Evolutionary conservation across 2,113 vertebrate genomes (phyloP), one percentile per base, ranked within the genome.

Genomic region (Xiphias gladius): DNA sequence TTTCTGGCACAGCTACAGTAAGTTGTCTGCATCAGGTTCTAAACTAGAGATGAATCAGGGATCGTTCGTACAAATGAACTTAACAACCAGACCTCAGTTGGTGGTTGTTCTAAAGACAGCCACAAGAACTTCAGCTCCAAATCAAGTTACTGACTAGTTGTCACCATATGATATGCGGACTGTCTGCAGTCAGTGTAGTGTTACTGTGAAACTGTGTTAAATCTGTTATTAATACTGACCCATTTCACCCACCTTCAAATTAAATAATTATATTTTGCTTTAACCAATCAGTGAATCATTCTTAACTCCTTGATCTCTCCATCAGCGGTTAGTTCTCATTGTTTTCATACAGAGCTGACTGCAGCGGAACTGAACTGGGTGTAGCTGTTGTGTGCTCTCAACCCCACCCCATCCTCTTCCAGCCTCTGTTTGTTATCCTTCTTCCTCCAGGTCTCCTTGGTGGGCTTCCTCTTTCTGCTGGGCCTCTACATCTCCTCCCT

Each of bases 401-500:
- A 86, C 88, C 74, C 82, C 90, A 83, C 90, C 90, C 88, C 88
- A 94, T 91, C 93, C 93, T 91, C 92, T 93, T 92, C 92, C 91
- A 88, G 72, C 84, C 84, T 92, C 69, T 94, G 88, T 95, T 94
- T 95, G 90, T 95, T 91, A 92, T 92, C 50, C 81, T 74, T 92
- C 94, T 90, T 91, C 91, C 64, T 93, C 83, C 86, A 99, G 98
- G 98, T 99, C 80, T 99, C 98, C 86, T 95, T 99, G 90, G 97
- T 99, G 88, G 98, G 98, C 79, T 97, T 99, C 95, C 96, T 99
- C 77, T 99, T 99, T 95, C 95, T 99, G 70, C 89, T 99, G 73
- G 98, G 98, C 66, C 95, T 99, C 59, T 99, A 99, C 92, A 95
- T 99, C 95, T 99, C 98, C 0, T 99, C 98, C 48, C 93, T 99